Conservation (phyloP, 1,140 invertebrate genomes). For the Drosophila kikkawai region DNA sequence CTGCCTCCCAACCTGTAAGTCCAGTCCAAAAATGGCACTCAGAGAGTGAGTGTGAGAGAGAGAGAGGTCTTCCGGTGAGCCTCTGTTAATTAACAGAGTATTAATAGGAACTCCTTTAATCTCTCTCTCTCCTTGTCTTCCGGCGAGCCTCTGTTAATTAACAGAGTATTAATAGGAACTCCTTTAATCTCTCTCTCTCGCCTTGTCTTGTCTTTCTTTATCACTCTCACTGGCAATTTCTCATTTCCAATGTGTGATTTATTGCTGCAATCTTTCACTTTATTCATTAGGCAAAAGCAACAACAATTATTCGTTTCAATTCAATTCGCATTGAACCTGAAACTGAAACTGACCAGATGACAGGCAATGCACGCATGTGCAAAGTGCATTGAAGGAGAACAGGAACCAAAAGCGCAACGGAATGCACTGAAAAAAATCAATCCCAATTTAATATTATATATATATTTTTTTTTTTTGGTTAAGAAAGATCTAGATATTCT, state of each 20-base stretch:
- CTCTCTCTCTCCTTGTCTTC: constrained; percentile 2
- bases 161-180: constrained; percentile 10
- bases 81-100: constrained; percentile 34
- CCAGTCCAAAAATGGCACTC: not conserved
- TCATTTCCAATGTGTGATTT: constrained; percentile 57
- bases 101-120: not conserved
- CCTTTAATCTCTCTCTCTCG: not conserved
- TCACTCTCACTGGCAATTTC: constrained; percentile 4
- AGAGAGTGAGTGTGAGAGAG: not conserved
- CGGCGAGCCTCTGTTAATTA: constrained; percentile 26
- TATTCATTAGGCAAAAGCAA: constrained; percentile 53
- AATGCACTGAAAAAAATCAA: constrained; percentile 9
- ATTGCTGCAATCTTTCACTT: constrained; percentile 69
- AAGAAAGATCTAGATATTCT: not conserved
- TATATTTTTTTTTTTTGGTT: too few relatives aligned
- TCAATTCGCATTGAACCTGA: constrained; percentile 67
- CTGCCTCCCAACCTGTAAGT: not conserved
- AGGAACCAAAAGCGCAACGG: constrained; percentile 62
- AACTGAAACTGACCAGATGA: constrained; percentile 36
- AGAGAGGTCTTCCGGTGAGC: constrained; percentile 9
- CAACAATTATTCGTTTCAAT: constrained; percentile 36
- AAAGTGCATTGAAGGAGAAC: constrained; percentile 70
- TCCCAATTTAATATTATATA: too few relatives aligned
- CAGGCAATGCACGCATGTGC: constrained; percentile 41
- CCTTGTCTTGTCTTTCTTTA: constrained; percentile 13